Conservation (phyloP, 2,113 vertebrate genomes). For the Gnathochromis pfefferi region DNA sequence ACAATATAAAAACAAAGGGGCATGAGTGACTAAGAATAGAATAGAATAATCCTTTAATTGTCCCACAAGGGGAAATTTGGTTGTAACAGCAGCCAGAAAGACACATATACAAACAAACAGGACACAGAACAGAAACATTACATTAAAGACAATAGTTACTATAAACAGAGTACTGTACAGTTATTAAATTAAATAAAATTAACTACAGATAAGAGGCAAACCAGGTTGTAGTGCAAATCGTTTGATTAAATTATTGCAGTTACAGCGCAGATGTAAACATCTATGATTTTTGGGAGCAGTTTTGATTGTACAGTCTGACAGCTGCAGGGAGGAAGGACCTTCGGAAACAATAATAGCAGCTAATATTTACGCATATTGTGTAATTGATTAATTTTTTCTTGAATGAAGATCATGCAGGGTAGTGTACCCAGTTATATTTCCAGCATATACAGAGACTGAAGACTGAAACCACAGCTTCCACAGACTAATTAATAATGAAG, state of each 20-base stretch:
- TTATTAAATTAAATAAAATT: too few relatives aligned
- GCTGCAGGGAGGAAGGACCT: not conserved
- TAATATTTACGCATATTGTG: not conserved
- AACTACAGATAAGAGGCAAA: too few relatives aligned
- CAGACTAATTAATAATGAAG: not conserved
- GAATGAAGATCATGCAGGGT: not conserved
- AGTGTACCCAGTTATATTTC: not conserved
- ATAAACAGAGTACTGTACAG: too few relatives aligned
- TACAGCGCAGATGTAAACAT: too few relatives aligned
- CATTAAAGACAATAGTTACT: too few relatives aligned
- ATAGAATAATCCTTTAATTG: not conserved
- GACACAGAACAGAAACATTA: too few relatives aligned
- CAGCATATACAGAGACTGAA: not conserved
- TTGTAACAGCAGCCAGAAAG: not conserved
- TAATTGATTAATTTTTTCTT: not conserved
- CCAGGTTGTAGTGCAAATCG: too few relatives aligned
- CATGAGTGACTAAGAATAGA: not conserved
- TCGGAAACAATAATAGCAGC: not conserved
- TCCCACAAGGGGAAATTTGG: not conserved
- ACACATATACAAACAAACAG: not conserved
- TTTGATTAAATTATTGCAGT: too few relatives aligned
- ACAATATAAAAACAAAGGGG: not conserved
- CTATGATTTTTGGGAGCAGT: too few relatives aligned
- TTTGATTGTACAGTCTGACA: not conserved
- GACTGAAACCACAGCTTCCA: not conserved